Evolutionary conservation across 2,888 invertebrate species (phyloP).

Genomic region (Ochlodes sylvanus): DNA sequence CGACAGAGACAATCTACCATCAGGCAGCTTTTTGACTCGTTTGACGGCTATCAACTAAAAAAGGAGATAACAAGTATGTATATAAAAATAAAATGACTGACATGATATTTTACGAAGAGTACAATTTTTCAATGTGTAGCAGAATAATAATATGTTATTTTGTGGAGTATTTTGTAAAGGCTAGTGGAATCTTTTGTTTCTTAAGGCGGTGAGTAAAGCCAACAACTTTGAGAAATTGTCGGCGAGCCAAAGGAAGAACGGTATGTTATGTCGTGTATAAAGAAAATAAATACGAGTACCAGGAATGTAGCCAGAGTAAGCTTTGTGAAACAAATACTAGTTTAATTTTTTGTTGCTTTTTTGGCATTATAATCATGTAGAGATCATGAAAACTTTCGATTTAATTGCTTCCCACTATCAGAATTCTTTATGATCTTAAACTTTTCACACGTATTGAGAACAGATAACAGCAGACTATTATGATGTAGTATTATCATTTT

Average conservation of each 20-base stretch:
- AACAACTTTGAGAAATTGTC: slow-evolving; percentile 32
- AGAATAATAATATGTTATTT: slow-evolving; percentile 5
- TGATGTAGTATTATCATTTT: no score
- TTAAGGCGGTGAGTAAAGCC: slow-evolving; percentile 18
- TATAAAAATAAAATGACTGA: no score
- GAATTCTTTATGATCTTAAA: no score
- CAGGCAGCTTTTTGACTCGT: no score
- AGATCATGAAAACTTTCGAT: no score
- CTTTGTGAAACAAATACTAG: slow-evolving; percentile 7
- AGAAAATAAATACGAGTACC: slow-evolving; percentile 23
- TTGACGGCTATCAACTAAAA: no score
- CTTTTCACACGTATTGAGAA: no score
- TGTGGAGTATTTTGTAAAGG: slow-evolving; percentile 8
- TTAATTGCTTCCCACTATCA: no score
- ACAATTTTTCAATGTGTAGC: background rate
- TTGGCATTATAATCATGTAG: no score
- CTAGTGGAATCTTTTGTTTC: slow-evolving; percentile 20
- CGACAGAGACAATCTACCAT: no score
- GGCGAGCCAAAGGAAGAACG: slow-evolving; percentile 26
- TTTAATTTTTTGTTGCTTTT: background rate
- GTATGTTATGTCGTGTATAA: slow-evolving; percentile 23
- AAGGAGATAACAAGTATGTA: no score
- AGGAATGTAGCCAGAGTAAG: slow-evolving; percentile 10
- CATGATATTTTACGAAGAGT: background rate
- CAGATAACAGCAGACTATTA: no score